Evolutionary conservation across 2,888 invertebrate species (phyloP), one percentile per base, ranked within the genome.

Genomic region (Halictus quadricinctus): DNA sequence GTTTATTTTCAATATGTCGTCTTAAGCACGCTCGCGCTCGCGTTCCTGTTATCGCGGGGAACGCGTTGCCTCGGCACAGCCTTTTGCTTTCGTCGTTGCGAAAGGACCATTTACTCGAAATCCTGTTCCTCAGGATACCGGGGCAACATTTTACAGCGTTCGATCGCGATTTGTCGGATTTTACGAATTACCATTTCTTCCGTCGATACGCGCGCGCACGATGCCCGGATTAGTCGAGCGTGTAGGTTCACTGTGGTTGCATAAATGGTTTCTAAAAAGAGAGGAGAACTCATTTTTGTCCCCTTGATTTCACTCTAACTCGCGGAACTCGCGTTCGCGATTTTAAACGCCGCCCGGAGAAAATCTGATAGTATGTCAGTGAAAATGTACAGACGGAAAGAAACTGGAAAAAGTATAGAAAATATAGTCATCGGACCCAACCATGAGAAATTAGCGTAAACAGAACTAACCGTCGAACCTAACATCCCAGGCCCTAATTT

Each of bases 101-200:
- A 76, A 64, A 76, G 66, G 36, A 66, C 76, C 29, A 43, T 48
- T 66, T 66, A 36, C 46, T 48, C 66, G 76, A 76, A 76, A 76
- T 76, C 66, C 76, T 66, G 76, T 76, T 76, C 64, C 36, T 48
- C 66, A n/a, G 66, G 66, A 66, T 76, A 48, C 36, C 21, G 48
- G n/a, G 54, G 21, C 21, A 48, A 48, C 60, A 10, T 64, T 46
- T 75, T 41, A 25, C 58, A 15, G 29, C 29, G 29, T 29, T 29
- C 41, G 54, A 43, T 18, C 41, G 36, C 15, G n/a, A 54, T 54
- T 54, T 73, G 48, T 18, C 73, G 13, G 41, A 46, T 21, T 60
- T 60, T 58, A 12, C 46, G 29, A 46, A 46, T 54, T 29, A 48
- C n/a, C 54, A 13, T 73, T 66, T 66, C 66, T 76, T 50, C 66